phyloP scores from a whole-genome alignment of 2,888 invertebrate species.

The Celastrina argiolus region DNA sequence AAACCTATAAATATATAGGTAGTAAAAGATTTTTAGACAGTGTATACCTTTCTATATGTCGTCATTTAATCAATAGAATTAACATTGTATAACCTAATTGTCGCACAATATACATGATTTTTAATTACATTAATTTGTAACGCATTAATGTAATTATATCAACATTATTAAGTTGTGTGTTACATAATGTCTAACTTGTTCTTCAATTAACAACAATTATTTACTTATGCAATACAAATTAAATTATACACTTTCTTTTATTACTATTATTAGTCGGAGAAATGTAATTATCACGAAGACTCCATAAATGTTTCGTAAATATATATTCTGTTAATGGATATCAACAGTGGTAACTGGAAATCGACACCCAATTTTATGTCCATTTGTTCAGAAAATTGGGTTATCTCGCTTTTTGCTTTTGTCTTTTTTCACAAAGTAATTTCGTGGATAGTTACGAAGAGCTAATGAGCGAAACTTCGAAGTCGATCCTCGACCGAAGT shows the following conservation, averaged over 20 bases:
- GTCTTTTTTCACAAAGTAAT: constrained; percentile 25
- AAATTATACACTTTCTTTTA: neutral
- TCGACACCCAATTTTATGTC: neutral
- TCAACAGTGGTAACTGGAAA: neutral
- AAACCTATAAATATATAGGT: too few relatives aligned
- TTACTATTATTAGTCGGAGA: neutral
- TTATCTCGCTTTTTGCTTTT: neutral
- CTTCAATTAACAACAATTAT: neutral
- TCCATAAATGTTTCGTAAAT: neutral
- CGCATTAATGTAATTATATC: neutral
- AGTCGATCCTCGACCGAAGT: constrained; percentile 23
- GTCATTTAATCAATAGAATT: neutral
- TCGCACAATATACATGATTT: neutral
- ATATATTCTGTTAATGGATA: neutral
- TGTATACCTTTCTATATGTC: neutral
- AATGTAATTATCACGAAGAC: neutral
- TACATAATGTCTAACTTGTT: neutral
- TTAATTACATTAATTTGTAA: neutral
- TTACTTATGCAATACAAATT: neutral
- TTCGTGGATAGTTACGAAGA: constrained; percentile 29
- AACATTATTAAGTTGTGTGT: neutral
- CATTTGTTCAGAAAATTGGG: neutral
- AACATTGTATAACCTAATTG: neutral
- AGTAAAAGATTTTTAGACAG: neutral
- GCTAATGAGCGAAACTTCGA: constrained; percentile 30